phyloP scores from a whole-genome alignment of 2,888 invertebrate species.

The Lasioglossum lativentre region DNA sequence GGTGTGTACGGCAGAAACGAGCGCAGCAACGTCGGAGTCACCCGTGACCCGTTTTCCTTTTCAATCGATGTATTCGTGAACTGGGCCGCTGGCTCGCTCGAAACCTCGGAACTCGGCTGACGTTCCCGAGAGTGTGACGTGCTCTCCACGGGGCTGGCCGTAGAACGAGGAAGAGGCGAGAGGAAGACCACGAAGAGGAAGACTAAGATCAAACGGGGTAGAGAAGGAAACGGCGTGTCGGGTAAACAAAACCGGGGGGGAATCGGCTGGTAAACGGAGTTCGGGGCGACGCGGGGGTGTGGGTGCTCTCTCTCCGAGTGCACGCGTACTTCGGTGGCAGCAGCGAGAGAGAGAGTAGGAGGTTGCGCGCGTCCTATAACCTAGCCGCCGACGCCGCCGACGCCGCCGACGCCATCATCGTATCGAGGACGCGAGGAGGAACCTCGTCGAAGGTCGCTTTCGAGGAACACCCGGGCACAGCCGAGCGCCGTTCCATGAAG shows the following conservation, averaged over 20 bases:
- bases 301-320: constrained; percentile 9
- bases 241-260: neutral
- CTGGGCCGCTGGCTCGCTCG: constrained; percentile 57
- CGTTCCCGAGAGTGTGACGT: constrained; percentile 13
- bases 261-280: constrained; percentile 5
- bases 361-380: constrained; percentile 62
- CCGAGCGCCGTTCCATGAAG: constrained; percentile 62
- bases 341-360: constrained; percentile 2
- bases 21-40: constrained; percentile 53
- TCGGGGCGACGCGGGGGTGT: constrained; percentile 9
- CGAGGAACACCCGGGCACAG: constrained; percentile 36
- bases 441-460: constrained; percentile 44
- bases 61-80: constrained; percentile 65
- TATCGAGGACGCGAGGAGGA: constrained; percentile 48
- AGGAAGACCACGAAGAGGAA: neutral
- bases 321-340: constrained; percentile 11
- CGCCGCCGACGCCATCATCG: constrained; percentile 29
- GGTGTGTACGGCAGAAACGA: constrained; percentile 52
- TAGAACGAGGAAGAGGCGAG: neutral
- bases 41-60: constrained; percentile 65
- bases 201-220: neutral
- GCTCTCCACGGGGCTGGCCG: neutral
- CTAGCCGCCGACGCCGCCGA: constrained; percentile 41
- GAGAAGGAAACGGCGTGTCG: neutral
- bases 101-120: constrained; percentile 40